Evolutionary conservation across 1,140 invertebrate genomes (phyloP).

Genomic region (Drosophila nasuta): DNA sequence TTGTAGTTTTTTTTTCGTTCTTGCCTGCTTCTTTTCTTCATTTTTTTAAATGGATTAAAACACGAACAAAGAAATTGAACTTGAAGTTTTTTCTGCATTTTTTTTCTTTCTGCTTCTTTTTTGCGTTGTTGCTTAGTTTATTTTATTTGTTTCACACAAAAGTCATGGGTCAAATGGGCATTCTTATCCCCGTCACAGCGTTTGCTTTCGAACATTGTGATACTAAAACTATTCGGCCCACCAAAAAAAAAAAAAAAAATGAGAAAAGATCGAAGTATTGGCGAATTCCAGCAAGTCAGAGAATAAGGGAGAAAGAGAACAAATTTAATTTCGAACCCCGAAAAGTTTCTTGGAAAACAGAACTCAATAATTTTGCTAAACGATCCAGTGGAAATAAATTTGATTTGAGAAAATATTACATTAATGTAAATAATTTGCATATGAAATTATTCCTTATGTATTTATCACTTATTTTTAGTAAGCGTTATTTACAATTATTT

Average conservation of each 20-base stretch:
- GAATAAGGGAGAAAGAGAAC: not conserved
- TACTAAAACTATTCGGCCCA: slow-evolving; percentile 10
- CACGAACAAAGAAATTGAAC: slow-evolving; percentile 63
- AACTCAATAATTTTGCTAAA: not conserved
- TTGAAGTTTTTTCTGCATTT: slow-evolving; percentile 50
- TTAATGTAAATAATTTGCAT: no score
- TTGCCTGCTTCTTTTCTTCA: slow-evolving; percentile 16
- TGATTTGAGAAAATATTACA: not conserved
- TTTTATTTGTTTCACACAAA: slow-evolving; percentile 7
- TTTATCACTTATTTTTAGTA: no score
- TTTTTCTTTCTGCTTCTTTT: not conserved
- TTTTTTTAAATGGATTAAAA: slow-evolving; percentile 54
- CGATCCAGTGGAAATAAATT: not conserved
- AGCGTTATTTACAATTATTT: no score
- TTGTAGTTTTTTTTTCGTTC: slow-evolving; percentile 44
- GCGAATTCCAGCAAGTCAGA: not conserved
- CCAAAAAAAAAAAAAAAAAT: not conserved
- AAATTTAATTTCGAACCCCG: not conserved
- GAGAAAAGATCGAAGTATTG: not conserved
- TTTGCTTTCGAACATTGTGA: not conserved
- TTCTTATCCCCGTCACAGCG: not conserved
- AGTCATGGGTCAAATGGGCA: slow-evolving; percentile 42
- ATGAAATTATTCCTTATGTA: no score
- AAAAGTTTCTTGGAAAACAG: not conserved
- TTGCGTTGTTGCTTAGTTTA: not conserved